Conservation (phyloP, 1,140 invertebrate species). For the Drosophila truncata region DNA sequence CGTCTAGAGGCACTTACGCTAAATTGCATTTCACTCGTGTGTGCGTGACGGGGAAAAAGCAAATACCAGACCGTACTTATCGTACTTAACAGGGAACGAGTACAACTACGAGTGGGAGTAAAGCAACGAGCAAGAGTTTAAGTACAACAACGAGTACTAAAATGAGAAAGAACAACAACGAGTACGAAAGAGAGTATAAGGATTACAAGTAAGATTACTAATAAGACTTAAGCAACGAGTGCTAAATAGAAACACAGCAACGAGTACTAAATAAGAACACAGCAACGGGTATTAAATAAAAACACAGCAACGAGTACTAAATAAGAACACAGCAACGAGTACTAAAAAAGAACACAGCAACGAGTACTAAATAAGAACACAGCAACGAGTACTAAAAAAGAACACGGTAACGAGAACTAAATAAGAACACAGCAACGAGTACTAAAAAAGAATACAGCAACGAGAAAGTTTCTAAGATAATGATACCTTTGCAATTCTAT, state of each 20-base stretch:
- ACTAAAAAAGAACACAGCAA: background rate
- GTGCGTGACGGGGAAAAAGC: slow-evolving; percentile 41
- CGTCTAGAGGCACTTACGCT: slow-evolving; percentile 76
- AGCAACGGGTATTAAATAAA: background rate
- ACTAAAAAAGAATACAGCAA: background rate
- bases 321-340: slow-evolving; percentile 1
- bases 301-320: background rate
- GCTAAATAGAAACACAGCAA: background rate
- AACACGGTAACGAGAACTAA: background rate
- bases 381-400: background rate
- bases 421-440: background rate
- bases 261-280: background rate
- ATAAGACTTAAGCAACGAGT: background rate
- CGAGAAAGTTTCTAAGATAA: background rate
- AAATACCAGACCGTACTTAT: slow-evolving; percentile 43
- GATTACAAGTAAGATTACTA: background rate
- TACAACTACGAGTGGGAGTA: background rate
- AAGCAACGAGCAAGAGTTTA: background rate
- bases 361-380: background rate
- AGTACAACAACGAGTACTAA: background rate
- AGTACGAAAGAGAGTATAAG: background rate
- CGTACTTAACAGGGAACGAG: background rate
- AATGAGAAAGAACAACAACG: background rate
- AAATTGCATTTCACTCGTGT: slow-evolving; percentile 77
- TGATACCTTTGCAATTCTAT: background rate